Percentiles rank a stretch among this genome's conserved stretches.
These are phyloP conservation scores for Nomada goodeniana DNA, from an alignment of 2,888 invertebrate genomes.

Conservation along the genomic window DNA sequence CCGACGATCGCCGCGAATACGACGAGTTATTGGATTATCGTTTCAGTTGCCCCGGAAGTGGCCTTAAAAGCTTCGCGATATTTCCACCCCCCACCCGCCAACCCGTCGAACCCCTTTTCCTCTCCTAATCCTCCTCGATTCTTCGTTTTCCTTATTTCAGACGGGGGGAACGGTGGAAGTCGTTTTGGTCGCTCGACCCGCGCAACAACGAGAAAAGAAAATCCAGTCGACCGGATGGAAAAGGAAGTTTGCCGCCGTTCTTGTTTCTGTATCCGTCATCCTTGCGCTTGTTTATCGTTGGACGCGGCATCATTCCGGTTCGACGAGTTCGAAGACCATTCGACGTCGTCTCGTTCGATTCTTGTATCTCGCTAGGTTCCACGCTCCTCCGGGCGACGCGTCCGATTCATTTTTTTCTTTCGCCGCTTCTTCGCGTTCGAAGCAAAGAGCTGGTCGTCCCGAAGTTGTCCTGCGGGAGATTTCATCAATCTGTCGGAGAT, in stretches of 20 bases:
- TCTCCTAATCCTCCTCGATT: neutral
- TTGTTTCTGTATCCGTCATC: neutral
- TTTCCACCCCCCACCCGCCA: neutral
- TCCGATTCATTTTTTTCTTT: no score
- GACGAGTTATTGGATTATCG: conserved; percentile 57
- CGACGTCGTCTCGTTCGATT: no score
- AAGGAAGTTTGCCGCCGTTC: neutral
- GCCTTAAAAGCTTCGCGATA: conserved; percentile 46
- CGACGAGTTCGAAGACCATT: no score
- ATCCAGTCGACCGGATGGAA: neutral
- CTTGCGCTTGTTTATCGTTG: neutral
- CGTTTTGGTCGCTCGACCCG: neutral
- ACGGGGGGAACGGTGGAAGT: neutral
- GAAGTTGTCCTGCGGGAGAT: neutral
- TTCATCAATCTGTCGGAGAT: no score
- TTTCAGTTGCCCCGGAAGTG: conserved; percentile 46
- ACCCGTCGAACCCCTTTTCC: neutral
- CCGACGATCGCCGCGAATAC: conserved; percentile 53
- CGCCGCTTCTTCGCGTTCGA: neutral
- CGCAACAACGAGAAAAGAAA: neutral
- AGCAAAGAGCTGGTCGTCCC: neutral
- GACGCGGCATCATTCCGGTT: no score
- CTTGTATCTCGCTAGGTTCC: no score
- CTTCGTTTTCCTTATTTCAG: neutral
- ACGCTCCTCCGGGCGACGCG: no score